Base-by-base conservation (phyloP, 1,140 invertebrate species). In the Zaprionus gabonicus region DNA sequence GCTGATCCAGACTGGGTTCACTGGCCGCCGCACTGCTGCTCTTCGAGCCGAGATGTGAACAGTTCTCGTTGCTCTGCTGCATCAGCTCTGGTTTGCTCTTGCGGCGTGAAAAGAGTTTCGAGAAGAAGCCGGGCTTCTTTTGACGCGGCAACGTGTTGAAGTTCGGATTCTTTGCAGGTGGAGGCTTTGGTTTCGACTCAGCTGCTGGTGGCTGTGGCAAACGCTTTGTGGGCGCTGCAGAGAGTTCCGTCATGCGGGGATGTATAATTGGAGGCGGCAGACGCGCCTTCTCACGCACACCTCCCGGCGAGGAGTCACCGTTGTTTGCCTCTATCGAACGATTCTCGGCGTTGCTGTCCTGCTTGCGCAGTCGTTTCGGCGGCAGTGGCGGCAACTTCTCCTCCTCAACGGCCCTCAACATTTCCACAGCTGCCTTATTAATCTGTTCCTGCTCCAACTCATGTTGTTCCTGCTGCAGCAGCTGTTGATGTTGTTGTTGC, bases 341-440 rank as follows among this genome's bases (percentile, higher is more conserved):
- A 62, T 91, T 92, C 64, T 91, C 84, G 0, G 76, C 80, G 57
- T 80, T 91, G 67, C 79, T 87, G 62, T 93, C 91, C 63, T 92
- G 93, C 91, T 97, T 97, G 36, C 96, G 95, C 27, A 96, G 94
- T 34, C 96, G 94, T 86, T 97, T 97, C 1, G 97, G 96, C 0
- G 96, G 96, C 69, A 97, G 80, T 0, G 97, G 96, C 0, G 96
- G 96, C 25, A 96, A 91, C 76, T 95, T 94, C 67, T 96, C 95
- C 58, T 95, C 94, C 13, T 95, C 94, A 9, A 91, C 73, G 38
- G 66, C 77, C 13, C 63, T 72, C 9, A 88, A 36, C 58, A 86
- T 67, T 1, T 72, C 76, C 0, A 71, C 79, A 1, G 53, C 56
- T 25, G 44, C 46, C 36, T 44, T 36, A 2, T 71, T 56, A 4